These are phyloP conservation scores for Trissolcus brochymenae DNA, from an alignment of 2,888 invertebrate species.

Conservation along the genomic window DNA sequence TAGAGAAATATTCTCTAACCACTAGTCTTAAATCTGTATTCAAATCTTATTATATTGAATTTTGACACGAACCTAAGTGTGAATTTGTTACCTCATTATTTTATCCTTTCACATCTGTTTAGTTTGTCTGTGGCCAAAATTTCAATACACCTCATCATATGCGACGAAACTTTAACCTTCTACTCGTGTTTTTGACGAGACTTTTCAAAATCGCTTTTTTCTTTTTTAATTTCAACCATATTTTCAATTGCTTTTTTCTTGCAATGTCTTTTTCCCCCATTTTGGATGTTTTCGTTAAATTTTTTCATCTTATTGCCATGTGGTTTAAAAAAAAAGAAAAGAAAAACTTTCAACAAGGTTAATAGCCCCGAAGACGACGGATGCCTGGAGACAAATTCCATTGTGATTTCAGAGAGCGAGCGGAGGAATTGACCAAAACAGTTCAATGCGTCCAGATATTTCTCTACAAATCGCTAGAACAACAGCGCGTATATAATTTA, in stretches of 20 bases:
- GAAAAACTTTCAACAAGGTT: conserved; percentile 29
- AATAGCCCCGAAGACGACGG: conserved; percentile 39
- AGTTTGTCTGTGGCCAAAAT: too few relatives aligned
- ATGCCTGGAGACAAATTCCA: conserved; percentile 52
- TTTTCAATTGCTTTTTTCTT: background rate
- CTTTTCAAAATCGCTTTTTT: background rate
- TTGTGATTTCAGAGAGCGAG: conserved; percentile 29
- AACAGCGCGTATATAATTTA: conserved; percentile 45
- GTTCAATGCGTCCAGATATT: background rate
- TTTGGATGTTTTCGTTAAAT: background rate
- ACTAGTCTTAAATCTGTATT: conserved; percentile 28
- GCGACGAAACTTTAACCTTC: too few relatives aligned
- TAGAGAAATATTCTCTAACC: conserved; percentile 29
- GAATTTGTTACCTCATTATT: conserved; percentile 13
- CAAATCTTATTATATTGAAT: conserved; percentile 15
- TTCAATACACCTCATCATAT: too few relatives aligned
- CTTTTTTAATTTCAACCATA: background rate
- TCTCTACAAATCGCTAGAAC: conserved; percentile 19
- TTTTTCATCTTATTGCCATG: background rate
- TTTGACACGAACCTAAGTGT: conserved; percentile 23
- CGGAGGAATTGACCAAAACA: background rate
- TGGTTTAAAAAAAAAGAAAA: too few relatives aligned
- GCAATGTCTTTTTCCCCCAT: too few relatives aligned
- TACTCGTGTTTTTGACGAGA: background rate
- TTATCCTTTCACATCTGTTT: background rate